Base-by-base conservation (phyloP, 2,888 invertebrate species). In the Drosophila paranaensis region DNA sequence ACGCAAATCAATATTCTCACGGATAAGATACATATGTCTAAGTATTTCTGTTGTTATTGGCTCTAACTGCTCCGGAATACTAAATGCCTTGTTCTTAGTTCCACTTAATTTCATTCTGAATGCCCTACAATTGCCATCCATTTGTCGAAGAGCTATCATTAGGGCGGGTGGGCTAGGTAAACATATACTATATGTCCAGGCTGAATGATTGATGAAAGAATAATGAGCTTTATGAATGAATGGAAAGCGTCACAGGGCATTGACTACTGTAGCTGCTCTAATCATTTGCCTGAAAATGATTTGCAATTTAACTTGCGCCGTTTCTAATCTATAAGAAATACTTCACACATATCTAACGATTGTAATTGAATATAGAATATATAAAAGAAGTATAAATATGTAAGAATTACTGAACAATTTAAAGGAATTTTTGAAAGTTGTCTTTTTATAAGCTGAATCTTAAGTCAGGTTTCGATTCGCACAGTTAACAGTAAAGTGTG, bases 21-120 rank as follows among this genome's bases (percentile, higher is more conserved):
- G 77, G 77, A 77, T 77, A 75, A 79, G 77, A 77, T 79, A 79
- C 79, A 77, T 79, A 79, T 66, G 75, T 60, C n/a, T 46, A 42
- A 43, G 37, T 10, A 5, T 37, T 46, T 8, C 8, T 27, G 25
- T 39, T 33, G 20, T 10, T 13, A 11, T 33, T 30, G 3, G 30
- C 14, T 11, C 13, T n/a, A 57, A 3, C 4, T 39, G 8, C 16
- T 37, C 30, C 20, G 13, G 3, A 39, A 5, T 30, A 67, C 42
- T 56, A 30, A 56, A 30, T 42, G 9, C 3, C 9, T 30, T n/a
- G n/a, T 27, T 39, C 25, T 14, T 33, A 54, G 43, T 50, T 33
- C 2, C 27, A 58, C 37, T 20, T 54, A 54, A 54, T 73, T 55
- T 53, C 16, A 50, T 3, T 48, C 14, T 30, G 42, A 33, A 25